Evolutionary conservation across 2,888 invertebrate species (phyloP), one percentile per base, ranked within the genome.

Genomic region (Acanthosepion pharaonis): DNA sequence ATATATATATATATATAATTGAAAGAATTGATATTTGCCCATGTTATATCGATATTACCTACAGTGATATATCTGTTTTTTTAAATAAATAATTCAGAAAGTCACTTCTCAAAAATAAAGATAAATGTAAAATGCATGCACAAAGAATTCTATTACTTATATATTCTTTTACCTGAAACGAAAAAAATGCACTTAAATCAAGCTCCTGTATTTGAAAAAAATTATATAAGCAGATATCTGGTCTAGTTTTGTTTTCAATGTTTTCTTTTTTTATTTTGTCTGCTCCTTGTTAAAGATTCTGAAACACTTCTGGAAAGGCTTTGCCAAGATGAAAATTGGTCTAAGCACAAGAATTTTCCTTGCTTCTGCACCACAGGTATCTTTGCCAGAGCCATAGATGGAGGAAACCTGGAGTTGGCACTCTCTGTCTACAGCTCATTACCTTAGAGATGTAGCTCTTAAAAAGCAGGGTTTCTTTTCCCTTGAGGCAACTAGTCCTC

Each of bases 351-450:
- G 78, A 78, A 78, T 78, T n/a, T 78, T 33, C n/a, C 78, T 78
- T 33, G 78, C 78, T 78, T 78, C 78, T n/a, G n/a, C 78, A 78
- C 78, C 78, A 15, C 33, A 33, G 78, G 78, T 78, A 33, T 78
- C 78, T 78, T 78, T 78, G n/a, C 78, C n/a, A 78, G 33, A 78
- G 15, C n/a, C 33, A 11, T 33, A n/a, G 15, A 78, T n/a, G 18
- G 78, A 78, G 78, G 78, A 78, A 78, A 23, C 78, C 78, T 78
- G 78, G n/a, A 78, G 78, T 78, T 78, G 78, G 78, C 78, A 78
- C n/a, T 18, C 78, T n/a, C 33, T n/a, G 33, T 78, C 78, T n/a
- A 9, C n/a, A 78, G 15, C 78, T 78, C 78, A n/a, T 78, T 78
- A 78, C 78, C n/a, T 78, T n/a, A n/a, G n/a, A 33, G 78, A 78